These are phyloP conservation scores for Pseudococcus viburni DNA, from an alignment of 2,888 invertebrate genomes.

Conservation along the genomic window DNA sequence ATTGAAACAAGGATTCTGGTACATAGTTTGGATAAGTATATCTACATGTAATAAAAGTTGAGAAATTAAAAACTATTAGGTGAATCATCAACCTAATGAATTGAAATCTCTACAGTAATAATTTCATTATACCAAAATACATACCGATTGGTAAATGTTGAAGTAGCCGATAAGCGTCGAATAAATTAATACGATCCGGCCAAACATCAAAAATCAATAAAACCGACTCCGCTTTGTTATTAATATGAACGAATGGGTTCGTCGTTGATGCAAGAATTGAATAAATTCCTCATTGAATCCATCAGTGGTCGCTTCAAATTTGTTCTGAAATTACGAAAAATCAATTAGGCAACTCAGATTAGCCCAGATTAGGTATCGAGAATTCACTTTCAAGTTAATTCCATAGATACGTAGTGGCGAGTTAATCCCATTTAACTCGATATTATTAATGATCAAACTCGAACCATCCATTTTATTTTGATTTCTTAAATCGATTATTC, in stretches of 20 bases:
- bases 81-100: background rate
- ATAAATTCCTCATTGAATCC: conserved; percentile 4
- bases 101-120: background rate
- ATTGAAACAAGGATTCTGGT: no score
- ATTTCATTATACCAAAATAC: background rate
- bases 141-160: background rate
- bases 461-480: conserved; percentile 25
- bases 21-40: no score
- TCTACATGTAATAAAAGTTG: no score
- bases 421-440: conserved; percentile 29
- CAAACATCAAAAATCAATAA: conserved; percentile 48
- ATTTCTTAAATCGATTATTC: background rate
- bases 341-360: conserved; percentile 33
- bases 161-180: background rate
- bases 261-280: background rate
- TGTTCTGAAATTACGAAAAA: conserved; percentile 44
- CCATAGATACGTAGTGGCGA: conserved; percentile 16
- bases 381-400: conserved; percentile 35
- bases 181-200: background rate
- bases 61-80: background rate
- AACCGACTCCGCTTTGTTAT: background rate
- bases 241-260: conserved; percentile 13
- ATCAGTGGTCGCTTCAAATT: conserved; percentile 20
- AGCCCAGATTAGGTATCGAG: conserved; percentile 22
- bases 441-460: conserved; percentile 13